Evolutionary conservation across 2,113 vertebrate species (phyloP).

Genomic region (Anhinga anhinga): DNA sequence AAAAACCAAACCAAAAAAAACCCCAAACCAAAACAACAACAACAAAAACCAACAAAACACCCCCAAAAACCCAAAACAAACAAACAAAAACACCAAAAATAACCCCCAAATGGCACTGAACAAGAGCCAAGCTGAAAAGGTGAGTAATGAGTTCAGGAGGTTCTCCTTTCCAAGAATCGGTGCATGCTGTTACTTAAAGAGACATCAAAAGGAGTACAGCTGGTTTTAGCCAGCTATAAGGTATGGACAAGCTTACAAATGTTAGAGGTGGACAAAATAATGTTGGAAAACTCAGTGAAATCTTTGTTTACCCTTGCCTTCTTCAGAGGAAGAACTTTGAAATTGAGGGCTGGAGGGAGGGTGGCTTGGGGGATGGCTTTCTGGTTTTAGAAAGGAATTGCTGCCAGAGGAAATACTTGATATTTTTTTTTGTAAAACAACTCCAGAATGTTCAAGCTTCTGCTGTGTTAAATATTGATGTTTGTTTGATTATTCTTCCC

Average conservation of each 20-base stretch:
- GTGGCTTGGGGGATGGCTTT: neutral
- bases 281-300: neutral
- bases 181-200: neutral
- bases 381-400: neutral
- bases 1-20: neutral
- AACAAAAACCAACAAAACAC: no score
- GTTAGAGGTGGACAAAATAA: neutral
- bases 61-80: no score
- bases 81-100: no score
- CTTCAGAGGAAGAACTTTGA: neutral
- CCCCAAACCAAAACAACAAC: no score
- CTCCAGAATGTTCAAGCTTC: neutral
- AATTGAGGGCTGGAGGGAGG: neutral
- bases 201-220: neutral
- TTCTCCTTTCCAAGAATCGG: neutral
- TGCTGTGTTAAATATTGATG: conserved; percentile 19
- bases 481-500: conserved; percentile 43
- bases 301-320: neutral
- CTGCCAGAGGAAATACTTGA: neutral
- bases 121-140: neutral
- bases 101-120: neutral
- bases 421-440: neutral
- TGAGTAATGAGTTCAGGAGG: neutral
- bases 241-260: neutral
- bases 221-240: neutral